These are phyloP conservation scores for Acanthurus lineatus DNA, from an alignment of 2,797 vertebrate genomes.

Conservation along the genomic window DNA sequence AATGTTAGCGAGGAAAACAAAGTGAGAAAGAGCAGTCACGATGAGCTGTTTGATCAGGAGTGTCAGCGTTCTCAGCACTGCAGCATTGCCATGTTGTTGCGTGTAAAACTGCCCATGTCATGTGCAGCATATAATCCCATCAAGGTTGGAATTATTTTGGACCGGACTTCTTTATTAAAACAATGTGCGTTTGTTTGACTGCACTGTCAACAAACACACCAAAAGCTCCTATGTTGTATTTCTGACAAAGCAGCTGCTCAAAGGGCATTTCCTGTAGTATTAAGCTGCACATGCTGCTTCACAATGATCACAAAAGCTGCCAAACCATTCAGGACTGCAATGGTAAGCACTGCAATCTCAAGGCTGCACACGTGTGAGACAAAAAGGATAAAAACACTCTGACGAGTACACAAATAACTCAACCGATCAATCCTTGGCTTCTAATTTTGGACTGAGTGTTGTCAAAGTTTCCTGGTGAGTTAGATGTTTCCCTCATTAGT, in stretches of 20 bases:
- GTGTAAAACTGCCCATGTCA: background rate
- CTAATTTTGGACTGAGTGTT: background rate
- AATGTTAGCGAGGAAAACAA: background rate
- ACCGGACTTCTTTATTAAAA: background rate
- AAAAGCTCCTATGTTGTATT: slow-evolving; percentile 5
- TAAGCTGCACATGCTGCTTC: background rate
- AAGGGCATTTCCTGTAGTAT: background rate
- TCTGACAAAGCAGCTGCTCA: slow-evolving; percentile 15
- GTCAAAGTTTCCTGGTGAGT: background rate
- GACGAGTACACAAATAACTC: background rate
- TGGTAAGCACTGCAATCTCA: background rate
- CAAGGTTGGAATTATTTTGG: slow-evolving; percentile 22
- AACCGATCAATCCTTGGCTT: background rate
- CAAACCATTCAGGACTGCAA: slow-evolving; percentile 8
- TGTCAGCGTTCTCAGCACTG: background rate
- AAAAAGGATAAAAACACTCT: slow-evolving; percentile 6
- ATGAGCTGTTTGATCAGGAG: slow-evolving; percentile 1
- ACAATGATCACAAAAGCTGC: background rate
- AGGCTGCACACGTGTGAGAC: background rate
- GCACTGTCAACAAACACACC: slow-evolving; percentile 9
- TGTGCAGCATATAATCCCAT: slow-evolving; percentile 11
- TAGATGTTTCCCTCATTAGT: background rate
- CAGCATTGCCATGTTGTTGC: background rate
- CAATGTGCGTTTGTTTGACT: slow-evolving; percentile 18
- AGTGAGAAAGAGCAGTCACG: background rate